These are phyloP conservation scores for Odobenus rosmarus DNA, from an alignment of 2,113 vertebrate species.

Conservation along the genomic window DNA sequence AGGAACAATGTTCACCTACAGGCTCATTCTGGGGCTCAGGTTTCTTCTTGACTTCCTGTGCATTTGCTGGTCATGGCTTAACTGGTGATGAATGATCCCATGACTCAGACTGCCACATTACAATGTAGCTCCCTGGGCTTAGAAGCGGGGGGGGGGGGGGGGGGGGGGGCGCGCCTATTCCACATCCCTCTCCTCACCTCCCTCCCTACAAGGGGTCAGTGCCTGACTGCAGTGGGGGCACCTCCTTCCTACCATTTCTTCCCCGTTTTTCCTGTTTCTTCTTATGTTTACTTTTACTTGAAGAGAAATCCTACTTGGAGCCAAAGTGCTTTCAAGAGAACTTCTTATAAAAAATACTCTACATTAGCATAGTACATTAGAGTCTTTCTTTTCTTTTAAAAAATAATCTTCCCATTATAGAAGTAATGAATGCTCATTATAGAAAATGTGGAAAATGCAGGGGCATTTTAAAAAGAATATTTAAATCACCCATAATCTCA, in stretches of 20 bases:
- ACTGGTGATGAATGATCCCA: neutral
- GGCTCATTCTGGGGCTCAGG: neutral
- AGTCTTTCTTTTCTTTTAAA: slow-evolving; percentile 22
- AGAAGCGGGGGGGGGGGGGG: neutral
- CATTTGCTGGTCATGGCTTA: neutral
- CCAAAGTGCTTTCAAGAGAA: slow-evolving; percentile 41
- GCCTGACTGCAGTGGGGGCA: neutral
- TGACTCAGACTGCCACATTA: neutral
- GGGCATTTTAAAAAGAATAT: slow-evolving; percentile 43
- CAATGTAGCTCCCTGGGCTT: neutral
- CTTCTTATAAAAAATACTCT: slow-evolving; percentile 24
- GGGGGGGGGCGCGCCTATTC: no score
- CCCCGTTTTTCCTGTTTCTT: neutral
- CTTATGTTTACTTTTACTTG: slow-evolving; percentile 30
- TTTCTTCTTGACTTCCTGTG: slow-evolving; percentile 39
- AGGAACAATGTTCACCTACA: neutral
- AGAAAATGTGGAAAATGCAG: slow-evolving; percentile 33
- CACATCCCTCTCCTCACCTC: neutral
- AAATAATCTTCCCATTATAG: slow-evolving; percentile 24
- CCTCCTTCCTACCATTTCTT: neutral
- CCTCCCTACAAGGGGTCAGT: neutral
- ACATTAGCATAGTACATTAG: neutral
- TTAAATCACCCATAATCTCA: slow-evolving; percentile 32
- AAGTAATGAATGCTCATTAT: slow-evolving; percentile 43
- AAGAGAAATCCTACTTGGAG: neutral